Evolutionary conservation across 2,888 invertebrate genomes (phyloP), one percentile per base, ranked within the genome.

Genomic region (Stramonita haemastoma): DNA sequence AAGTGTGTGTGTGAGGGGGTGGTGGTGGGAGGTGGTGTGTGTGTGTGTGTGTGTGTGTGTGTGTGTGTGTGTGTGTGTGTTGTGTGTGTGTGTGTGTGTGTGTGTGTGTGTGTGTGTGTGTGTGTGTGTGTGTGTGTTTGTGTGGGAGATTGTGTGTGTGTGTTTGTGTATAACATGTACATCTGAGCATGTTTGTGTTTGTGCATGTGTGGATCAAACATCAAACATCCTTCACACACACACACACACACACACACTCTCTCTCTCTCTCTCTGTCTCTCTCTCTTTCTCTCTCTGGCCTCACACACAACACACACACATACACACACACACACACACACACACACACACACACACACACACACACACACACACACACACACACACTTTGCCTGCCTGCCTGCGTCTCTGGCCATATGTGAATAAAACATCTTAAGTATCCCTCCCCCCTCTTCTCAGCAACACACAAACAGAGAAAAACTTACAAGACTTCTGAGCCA

Each of bases 401-500:
- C 46, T 46, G n/a, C n/a, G n/a, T n/a, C n/a, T n/a, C n/a, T 46
- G 46, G 46, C 46, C 46, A 5, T 46, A 46, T 46, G 46, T 46
- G 46, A 46, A n/a, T n/a, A n/a, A n/a, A n/a, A n/a, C n/a, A n/a
- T n/a, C n/a, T n/a, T n/a, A n/a, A 46, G 46, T 46, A 46, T 46
- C 46, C 46, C 46, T 8, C 46, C 8, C 46, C 46, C 46, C 46
- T 8, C 46, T 8, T 8, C 46, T 8, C 46, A 2, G 17, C 56
- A 22, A 32, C 46, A 88, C 15, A 93, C 46, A 46, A 2, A 46
- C 46, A 46, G 46, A 46, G 46, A 8, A 46, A 46, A 46, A 46
- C 94, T 93, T 91, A 95, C 95, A 92, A 88, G 95, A 93, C 89
- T 94, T 94, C n/a, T 90, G 90, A 46, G 95, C 95, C 34, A 95